phyloP scores from a whole-genome alignment of 2,113 vertebrate species.

The Calidris pygmaea region DNA sequence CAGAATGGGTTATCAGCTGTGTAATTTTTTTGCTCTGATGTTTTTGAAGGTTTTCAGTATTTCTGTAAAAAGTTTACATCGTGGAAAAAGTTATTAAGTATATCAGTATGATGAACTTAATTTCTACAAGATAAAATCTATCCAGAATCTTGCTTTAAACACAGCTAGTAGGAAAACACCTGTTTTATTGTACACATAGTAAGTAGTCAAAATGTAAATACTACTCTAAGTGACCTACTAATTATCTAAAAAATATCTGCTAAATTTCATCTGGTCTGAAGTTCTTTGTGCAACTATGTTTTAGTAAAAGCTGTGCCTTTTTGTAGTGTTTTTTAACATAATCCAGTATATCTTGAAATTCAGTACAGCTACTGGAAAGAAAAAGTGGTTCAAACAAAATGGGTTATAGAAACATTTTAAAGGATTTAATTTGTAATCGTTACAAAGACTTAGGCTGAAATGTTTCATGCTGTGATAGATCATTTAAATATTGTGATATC shows the following conservation, averaged over 20 bases:
- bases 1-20: neutral
- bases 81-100: neutral
- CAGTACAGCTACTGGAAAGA: constrained; percentile 17
- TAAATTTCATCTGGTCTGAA: constrained; percentile 2
- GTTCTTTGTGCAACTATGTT: neutral
- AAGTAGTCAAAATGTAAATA: constrained; percentile 13
- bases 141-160: neutral
- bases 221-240: constrained; percentile 25
- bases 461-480: constrained; percentile 21
- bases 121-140: neutral
- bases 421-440: constrained; percentile 3
- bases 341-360: constrained; percentile 17
- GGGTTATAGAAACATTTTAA: neutral
- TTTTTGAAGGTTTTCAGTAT: neutral
- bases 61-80: neutral
- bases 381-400: neutral
- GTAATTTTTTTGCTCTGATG: neutral
- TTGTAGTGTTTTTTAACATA: constrained; percentile 24
- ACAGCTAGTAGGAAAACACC: neutral
- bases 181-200: neutral
- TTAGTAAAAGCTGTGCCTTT: constrained; percentile 15
- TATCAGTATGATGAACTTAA: neutral
- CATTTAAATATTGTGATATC: constrained; percentile 51
- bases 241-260: constrained; percentile 50
- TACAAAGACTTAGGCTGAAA: constrained; percentile 4